Base-by-base conservation (phyloP, 2,797 vertebrate species). In the Chloroceryle amazona region DNA sequence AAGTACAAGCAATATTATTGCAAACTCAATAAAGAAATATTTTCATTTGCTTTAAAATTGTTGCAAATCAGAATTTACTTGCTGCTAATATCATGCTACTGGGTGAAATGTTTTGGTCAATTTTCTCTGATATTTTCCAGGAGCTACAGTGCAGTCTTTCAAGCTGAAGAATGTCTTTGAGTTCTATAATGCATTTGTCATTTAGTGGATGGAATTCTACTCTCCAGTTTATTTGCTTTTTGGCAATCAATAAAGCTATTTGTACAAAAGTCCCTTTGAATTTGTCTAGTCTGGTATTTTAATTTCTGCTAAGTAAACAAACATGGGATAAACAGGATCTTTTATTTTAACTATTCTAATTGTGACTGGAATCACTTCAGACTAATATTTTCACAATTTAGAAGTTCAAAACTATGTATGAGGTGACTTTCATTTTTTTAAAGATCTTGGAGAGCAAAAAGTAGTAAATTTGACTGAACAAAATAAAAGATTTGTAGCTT, bases 181-280 rank as follows among this genome's bases (percentile, higher is more conserved):
- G 93, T 81, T 83, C 88, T 94, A 71, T 90, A 95, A 94, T 51
- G 46, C 85, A 83, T 95, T 94, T 94, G 94, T 93, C 92, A 83
- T 86, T 93, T 86, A 52, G 76, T 21, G 22, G 79, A 91, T 76
- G 54, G 73, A 95, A 91, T 95, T 90, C 68, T 95, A 25, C 66
- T 93, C 82, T 94, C 51, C 68, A 91, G 87, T 96, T 96, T 96
- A 95, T 95, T 95, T 95, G 89, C 81, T 94, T 95, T 97, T 93
- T 91, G 89, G 85, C 75, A 94, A 96, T 96, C 95, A 86, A 95
- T 96, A 96, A 95, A 93, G 82, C 89, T 91, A 91, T 96, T 97
- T 95, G 91, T 95, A 90, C 89, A 92, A 79, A 91, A 96, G 91
- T 93, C 93, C 75, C 33, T 83, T 93, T 93, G 80, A 94, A 91